phyloP scores from a whole-genome alignment of 2,888 invertebrate species.

The Ophioninae sp. region DNA sequence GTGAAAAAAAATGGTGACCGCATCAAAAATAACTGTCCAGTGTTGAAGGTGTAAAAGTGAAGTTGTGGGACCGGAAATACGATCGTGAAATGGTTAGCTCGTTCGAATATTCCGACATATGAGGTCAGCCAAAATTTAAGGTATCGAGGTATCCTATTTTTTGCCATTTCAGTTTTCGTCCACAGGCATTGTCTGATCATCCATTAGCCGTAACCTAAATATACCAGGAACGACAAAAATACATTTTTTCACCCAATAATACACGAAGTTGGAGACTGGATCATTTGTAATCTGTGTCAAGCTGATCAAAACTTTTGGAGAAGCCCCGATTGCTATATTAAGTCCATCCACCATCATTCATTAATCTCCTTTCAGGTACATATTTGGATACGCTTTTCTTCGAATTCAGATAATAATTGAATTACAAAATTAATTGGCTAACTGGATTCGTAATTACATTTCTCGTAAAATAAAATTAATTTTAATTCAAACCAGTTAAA shows the following conservation, averaged over 20 bases:
- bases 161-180: background rate
- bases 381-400: background rate
- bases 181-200: background rate
- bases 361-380: background rate
- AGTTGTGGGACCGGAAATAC: conserved; percentile 65
- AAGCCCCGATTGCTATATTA: background rate
- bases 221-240: background rate
- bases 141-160: conserved; percentile 51
- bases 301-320: background rate
- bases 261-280: background rate
- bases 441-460: too few relatives aligned
- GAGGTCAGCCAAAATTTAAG: conserved; percentile 74
- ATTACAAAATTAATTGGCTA: background rate
- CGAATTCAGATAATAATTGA: background rate
- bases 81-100: conserved; percentile 72
- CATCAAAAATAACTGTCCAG: conserved; percentile 4
- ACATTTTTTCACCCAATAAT: background rate
- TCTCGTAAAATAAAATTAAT: too few relatives aligned
- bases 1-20: conserved; percentile 25
- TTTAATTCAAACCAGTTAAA: too few relatives aligned
- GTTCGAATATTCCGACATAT: conserved; percentile 73
- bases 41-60: conserved; percentile 29
- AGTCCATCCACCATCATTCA: background rate
- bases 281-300: background rate
- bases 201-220: background rate